These are phyloP conservation scores for Tolmerus cingulatus DNA, from an alignment of 2,888 invertebrate genomes.

Conservation along the genomic window DNA sequence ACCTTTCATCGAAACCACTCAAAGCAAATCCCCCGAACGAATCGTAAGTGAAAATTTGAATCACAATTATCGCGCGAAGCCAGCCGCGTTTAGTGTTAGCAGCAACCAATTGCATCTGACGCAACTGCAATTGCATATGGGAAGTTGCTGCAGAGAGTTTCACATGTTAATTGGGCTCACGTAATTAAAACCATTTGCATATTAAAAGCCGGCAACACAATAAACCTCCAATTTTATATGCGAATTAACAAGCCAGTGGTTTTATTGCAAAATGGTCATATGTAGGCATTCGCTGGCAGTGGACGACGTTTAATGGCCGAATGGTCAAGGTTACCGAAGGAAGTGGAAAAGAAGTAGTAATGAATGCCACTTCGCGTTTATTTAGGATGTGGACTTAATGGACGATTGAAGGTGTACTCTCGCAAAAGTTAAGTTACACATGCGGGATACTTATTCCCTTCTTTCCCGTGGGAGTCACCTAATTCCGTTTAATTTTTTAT, in stretches of 20 bases:
- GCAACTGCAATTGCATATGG: conserved; percentile 19
- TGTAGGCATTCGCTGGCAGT: background rate
- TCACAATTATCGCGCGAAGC: conserved; percentile 11
- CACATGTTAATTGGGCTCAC: conserved; percentile 43
- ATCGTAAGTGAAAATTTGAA: conserved; percentile 23
- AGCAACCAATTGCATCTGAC: conserved; percentile 21
- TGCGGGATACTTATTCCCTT: no score
- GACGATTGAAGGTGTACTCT: background rate
- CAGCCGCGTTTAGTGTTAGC: background rate
- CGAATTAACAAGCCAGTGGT: conserved; percentile 25
- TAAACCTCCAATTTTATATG: conserved; percentile 42
- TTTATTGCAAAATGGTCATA: background rate
- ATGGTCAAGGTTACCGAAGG: conserved; percentile 7
- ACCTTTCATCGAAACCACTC: conserved; percentile 22
- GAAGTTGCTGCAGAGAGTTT: conserved; percentile 21
- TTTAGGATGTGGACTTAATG: background rate
- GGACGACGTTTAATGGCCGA: background rate
- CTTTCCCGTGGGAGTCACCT: no score
- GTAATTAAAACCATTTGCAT: conserved; percentile 46
- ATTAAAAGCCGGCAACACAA: conserved; percentile 40
- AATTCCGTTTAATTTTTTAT: no score
- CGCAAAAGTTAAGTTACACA: background rate
- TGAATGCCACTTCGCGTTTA: background rate
- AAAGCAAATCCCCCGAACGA: background rate
- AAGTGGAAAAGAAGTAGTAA: background rate